A percentile compares a stretch with the other conserved stretches of the same genome.
Evolutionary conservation across 1,140 invertebrate species (phyloP).

Genomic region (Leptonema lineaticorne): DNA sequence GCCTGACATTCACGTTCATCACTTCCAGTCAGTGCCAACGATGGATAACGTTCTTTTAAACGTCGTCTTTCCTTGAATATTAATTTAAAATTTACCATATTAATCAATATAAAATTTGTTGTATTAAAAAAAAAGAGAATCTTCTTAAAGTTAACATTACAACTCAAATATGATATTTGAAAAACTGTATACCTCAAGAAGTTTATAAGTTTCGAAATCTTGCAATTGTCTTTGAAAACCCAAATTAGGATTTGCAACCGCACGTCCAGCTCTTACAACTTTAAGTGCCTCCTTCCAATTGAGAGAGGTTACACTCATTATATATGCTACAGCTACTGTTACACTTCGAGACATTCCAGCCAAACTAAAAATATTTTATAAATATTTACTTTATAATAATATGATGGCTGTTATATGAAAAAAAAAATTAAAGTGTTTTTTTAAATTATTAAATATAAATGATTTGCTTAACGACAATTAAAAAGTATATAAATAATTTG

Average conservation of each 20-base stretch:
- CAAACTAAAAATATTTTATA: constrained; percentile 67
- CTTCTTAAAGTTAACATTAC: not conserved
- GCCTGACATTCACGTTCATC: constrained; percentile 76
- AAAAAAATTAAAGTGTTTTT: too few species aligned
- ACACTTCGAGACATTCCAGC: constrained; percentile 96
- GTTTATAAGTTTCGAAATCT: constrained; percentile 82
- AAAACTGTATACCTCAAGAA: constrained; percentile 67
- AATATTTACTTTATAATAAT: too few species aligned
- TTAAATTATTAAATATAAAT: too few species aligned
- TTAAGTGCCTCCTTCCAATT: constrained; percentile 91
- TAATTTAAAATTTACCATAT: not conserved
- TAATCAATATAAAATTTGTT: constrained; percentile 16
- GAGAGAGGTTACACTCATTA: constrained; percentile 91
- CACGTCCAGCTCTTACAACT: constrained; percentile 85
- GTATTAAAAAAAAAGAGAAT: not conserved
- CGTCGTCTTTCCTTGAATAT: constrained; percentile 74
- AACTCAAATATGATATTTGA: too few species aligned
- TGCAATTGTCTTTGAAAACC: constrained; percentile 93
- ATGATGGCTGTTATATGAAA: too few species aligned
- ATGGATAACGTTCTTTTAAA: constrained; percentile 80
- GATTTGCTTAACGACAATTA: too few species aligned
- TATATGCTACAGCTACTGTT: constrained; percentile 90
- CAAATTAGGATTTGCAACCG: constrained; percentile 92
- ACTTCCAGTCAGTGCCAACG: constrained; percentile 67
- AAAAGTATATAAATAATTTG: too few species aligned